phyloP scores from a whole-genome alignment of 2,113 vertebrate species.

The Phalacrocorax pelagicus region DNA sequence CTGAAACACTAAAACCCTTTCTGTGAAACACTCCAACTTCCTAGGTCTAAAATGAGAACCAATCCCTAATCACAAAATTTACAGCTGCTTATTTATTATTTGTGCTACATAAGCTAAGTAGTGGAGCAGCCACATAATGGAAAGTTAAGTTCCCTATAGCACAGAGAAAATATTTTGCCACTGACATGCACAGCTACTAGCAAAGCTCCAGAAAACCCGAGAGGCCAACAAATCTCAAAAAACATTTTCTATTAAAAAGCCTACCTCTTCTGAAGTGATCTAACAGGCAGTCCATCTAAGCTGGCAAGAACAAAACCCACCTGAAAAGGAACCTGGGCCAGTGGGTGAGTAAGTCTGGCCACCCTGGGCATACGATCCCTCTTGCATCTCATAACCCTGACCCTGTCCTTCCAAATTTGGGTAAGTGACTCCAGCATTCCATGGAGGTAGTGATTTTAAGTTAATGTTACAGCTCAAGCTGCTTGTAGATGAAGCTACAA shows the following conservation, averaged over 20 bases:
- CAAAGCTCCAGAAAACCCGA: neutral
- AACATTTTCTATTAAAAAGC: neutral
- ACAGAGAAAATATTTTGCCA: neutral
- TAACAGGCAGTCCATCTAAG: neutral
- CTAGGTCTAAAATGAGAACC: neutral
- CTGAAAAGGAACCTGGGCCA: neutral
- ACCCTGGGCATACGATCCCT: neutral
- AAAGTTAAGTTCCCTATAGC: neutral
- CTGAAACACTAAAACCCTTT: neutral
- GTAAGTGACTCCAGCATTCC: neutral
- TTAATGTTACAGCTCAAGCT: conserved; percentile 17
- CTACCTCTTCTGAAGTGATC: neutral
- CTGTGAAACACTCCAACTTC: neutral
- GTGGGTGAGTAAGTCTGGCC: neutral
- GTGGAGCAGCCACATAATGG: neutral
- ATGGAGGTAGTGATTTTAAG: neutral
- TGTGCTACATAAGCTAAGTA: accelerated
- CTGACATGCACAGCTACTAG: neutral
- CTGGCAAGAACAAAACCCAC: neutral
- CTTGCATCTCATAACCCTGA: neutral
- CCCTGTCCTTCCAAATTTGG: neutral
- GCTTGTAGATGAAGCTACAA: neutral
- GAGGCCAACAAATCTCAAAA: neutral
- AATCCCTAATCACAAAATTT: neutral
- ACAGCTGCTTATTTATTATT: neutral